Percentiles rank a stretch among this genome's conserved stretches.
These are phyloP conservation scores for Butorides virescens DNA, from an alignment of 2,113 vertebrate genomes.

Conservation along the genomic window DNA sequence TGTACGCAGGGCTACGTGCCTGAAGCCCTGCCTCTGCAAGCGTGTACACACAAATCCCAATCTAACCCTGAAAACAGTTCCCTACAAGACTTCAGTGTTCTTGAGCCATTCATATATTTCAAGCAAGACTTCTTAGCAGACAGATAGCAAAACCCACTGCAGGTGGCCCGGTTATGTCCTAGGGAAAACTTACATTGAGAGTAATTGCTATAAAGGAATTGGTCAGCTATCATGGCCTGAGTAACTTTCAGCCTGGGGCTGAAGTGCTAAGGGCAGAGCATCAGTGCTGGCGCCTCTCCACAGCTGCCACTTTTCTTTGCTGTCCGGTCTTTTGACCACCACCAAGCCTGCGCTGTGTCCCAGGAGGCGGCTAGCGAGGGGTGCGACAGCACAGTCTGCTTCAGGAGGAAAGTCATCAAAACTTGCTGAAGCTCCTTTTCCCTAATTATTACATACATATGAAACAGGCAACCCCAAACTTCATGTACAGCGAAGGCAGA, in stretches of 20 bases:
- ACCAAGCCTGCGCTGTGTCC: not conserved
- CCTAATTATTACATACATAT: not conserved
- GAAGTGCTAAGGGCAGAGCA: not conserved
- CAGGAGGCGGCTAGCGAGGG: constrained; percentile 26
- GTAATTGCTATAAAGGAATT: not conserved
- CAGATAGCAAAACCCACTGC: not conserved
- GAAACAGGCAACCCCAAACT: not conserved
- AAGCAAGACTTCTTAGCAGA: not conserved
- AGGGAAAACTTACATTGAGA: not conserved
- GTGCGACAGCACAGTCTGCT: not conserved
- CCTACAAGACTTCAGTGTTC: not conserved
- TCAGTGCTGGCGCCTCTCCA: not conserved
- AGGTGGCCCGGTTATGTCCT: not conserved
- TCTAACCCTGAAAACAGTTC: not conserved
- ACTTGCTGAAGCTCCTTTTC: not conserved
- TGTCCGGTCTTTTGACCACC: not conserved
- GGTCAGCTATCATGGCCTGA: not conserved
- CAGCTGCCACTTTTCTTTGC: not conserved
- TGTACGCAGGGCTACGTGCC: fast-evolving
- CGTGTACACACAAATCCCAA: not conserved
- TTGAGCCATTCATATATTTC: not conserved
- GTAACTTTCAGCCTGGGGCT: not conserved
- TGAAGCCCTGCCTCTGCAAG: not conserved
- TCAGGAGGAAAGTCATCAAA: not conserved
- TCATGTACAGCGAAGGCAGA: not conserved